Conservation (phyloP, 1,140 invertebrate species). For the Zaprionus tsacasi region DNA sequence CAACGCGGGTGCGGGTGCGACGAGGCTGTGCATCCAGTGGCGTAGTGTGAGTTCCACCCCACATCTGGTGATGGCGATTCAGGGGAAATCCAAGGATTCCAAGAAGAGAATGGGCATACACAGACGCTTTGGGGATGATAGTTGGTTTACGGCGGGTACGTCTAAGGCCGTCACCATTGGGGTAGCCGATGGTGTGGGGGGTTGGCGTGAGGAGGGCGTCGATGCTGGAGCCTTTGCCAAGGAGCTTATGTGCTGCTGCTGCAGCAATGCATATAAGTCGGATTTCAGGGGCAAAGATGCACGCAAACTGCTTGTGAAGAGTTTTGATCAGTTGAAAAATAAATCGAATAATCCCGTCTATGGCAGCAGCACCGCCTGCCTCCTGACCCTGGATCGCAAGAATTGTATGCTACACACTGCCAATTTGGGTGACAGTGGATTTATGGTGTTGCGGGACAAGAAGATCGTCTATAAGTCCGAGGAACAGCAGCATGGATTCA, state of each 20-base stretch:
- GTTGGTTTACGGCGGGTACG: slow-evolving; percentile 58
- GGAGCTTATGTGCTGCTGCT: slow-evolving; percentile 57
- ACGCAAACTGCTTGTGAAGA: slow-evolving; percentile 38
- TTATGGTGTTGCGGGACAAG: slow-evolving; percentile 52
- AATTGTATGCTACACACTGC: slow-evolving; percentile 60
- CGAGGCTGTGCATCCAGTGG: background rate
- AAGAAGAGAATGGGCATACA: background rate
- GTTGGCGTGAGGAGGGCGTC: slow-evolving; percentile 55
- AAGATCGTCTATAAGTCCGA: slow-evolving; percentile 41
- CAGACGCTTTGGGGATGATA: slow-evolving; percentile 60
- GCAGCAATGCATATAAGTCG: slow-evolving; percentile 1
- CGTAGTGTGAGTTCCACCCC: slow-evolving; percentile 11
- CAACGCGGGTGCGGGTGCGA: background rate
- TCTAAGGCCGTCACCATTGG: slow-evolving; percentile 55
- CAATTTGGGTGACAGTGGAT: slow-evolving; percentile 63
- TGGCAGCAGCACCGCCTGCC: slow-evolving; percentile 67
- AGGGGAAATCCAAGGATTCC: slow-evolving; percentile 45
- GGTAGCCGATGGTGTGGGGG: slow-evolving; percentile 67
- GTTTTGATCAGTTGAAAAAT: slow-evolving; percentile 32
- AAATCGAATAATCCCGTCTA: background rate
- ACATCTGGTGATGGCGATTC: slow-evolving; percentile 53
- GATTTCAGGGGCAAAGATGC: slow-evolving; percentile 48
- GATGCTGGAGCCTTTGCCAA: slow-evolving; percentile 59
- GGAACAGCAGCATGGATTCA: slow-evolving; percentile 57
- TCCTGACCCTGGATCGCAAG: slow-evolving; percentile 43